Conservation (phyloP, 2,888 invertebrate species). For the Fragum sueziense region DNA sequence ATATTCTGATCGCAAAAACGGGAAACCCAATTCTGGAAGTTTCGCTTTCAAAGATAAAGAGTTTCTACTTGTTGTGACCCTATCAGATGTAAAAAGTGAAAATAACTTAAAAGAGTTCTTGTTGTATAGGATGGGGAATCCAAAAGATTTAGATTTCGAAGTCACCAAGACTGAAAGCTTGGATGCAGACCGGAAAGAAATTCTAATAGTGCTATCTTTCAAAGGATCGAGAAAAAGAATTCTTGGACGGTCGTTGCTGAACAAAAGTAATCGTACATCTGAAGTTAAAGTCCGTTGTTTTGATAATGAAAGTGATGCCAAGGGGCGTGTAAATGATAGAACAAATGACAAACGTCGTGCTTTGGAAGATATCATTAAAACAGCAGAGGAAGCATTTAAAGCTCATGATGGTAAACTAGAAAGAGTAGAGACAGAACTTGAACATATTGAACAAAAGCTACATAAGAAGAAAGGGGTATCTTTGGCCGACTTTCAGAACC, state of each 20-base stretch:
- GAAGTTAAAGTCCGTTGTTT: conserved; percentile 34
- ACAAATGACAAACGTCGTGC: conserved; percentile 14
- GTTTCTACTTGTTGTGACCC: not conserved
- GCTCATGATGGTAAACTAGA: conserved; percentile 42
- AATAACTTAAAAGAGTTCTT: conserved; percentile 33
- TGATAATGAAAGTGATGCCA: conserved; percentile 31
- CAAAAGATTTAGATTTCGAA: conserved; percentile 33
- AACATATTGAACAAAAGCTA: conserved; percentile 14
- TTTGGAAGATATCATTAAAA: conserved; percentile 21
- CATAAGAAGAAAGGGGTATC: conserved; percentile 28
- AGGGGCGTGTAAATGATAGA: not conserved
- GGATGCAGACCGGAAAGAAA: not conserved
- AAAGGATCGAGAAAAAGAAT: conserved; percentile 22
- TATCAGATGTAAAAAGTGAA: not conserved
- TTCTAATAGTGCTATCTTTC: conserved; percentile 15
- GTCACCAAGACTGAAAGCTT: not conserved
- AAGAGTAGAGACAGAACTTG: not conserved
- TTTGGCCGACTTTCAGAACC: conserved; percentile 43
- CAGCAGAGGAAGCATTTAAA: conserved; percentile 16
- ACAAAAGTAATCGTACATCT: conserved; percentile 40
- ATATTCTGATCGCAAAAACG: too few relatives aligned
- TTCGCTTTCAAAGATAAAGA: not conserved
- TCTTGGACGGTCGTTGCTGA: conserved; percentile 19
- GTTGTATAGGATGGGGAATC: conserved; percentile 45
- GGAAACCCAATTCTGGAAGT: too few relatives aligned